Base-by-base conservation (phyloP, 2,113 vertebrate genomes). In the Passer domesticus region DNA sequence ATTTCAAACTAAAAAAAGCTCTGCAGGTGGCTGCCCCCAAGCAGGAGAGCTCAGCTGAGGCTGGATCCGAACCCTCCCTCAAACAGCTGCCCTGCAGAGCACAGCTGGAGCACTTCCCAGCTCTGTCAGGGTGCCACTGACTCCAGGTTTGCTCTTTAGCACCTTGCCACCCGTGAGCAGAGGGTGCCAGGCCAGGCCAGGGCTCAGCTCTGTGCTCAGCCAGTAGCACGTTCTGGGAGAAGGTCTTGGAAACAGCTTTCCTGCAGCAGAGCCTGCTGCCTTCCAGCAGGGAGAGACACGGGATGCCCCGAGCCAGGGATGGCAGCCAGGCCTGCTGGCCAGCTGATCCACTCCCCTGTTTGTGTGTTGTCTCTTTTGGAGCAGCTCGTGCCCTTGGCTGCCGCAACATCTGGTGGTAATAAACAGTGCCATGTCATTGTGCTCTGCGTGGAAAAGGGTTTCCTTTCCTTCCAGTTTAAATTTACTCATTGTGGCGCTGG, bases 381-480 rank as follows among this genome's bases (percentile, higher is more conserved):
- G 85, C 92, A 90, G 92, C 70, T 90, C 79, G 39, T 83, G 92
- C 88, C 83, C 90, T 90, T 83, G 85, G 82, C 90, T 86, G 66
- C 79, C 2, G 0, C 91, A 95, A 83, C 95, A 94, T 88, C 79
- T 88, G 95, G 55, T 67, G 68, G 50, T 47, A 77, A 95, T 94
- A 93, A 96, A 41, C 72, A 25, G 18, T 9, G 43, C 94, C 27
- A 3, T 41, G 58, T 85, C 47, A 82, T 85, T 64, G 76, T 3
- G 8, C 63, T 92, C 55, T 67, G 46, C 27, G 43, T 33, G 52
- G 72, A 74, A 92, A 67, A 67, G 35, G 10, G n/a, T 12, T 86
- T 66, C 41, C 21, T 58, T 46, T 67, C 33, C 22, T 21, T 15
- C 7, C 46, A 5, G 27, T 33, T 78, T 63, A 25, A 81, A 72